Conservation (phyloP, 2,888 invertebrate genomes). For the Morpho deidamia region DNA sequence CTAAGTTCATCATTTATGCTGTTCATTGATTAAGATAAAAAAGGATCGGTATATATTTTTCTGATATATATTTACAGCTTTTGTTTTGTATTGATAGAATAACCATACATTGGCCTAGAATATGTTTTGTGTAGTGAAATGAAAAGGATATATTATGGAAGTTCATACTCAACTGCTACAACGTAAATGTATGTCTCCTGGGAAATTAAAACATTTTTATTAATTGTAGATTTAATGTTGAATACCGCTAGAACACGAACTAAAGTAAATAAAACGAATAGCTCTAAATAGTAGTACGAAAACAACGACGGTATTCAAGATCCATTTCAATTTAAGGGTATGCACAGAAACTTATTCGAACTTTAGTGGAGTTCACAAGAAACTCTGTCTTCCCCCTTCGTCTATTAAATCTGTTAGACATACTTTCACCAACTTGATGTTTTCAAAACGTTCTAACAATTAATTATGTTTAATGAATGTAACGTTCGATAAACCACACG, state of each 20-base stretch:
- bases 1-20: neutral
- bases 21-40: neutral
- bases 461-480: slow-evolving; percentile 25
- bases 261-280: slow-evolving; percentile 24
- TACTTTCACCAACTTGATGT: slow-evolving; percentile 28
- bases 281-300: slow-evolving; percentile 48
- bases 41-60: neutral
- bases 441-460: slow-evolving; percentile 28
- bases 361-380: slow-evolving; percentile 60
- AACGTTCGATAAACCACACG: slow-evolving; percentile 16
- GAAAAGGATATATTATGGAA: no score
- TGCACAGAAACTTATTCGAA: slow-evolving; percentile 62
- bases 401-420: slow-evolving; percentile 67
- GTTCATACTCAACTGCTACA: no score
- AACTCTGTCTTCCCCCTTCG: slow-evolving; percentile 63
- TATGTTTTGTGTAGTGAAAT: no score
- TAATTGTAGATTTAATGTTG: no score
- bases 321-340: slow-evolving; percentile 70
- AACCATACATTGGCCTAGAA: no score
- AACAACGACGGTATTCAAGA: slow-evolving; percentile 49
- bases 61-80: slow-evolving; percentile 8
- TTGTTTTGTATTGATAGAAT: no score
- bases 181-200: no score
- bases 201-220: no score
- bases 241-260: no score